Percentiles rank a stretch among this genome's conserved stretches.
Conservation (phyloP, 1,140 invertebrate species). For the Druon quercuslanigerum region DNA sequence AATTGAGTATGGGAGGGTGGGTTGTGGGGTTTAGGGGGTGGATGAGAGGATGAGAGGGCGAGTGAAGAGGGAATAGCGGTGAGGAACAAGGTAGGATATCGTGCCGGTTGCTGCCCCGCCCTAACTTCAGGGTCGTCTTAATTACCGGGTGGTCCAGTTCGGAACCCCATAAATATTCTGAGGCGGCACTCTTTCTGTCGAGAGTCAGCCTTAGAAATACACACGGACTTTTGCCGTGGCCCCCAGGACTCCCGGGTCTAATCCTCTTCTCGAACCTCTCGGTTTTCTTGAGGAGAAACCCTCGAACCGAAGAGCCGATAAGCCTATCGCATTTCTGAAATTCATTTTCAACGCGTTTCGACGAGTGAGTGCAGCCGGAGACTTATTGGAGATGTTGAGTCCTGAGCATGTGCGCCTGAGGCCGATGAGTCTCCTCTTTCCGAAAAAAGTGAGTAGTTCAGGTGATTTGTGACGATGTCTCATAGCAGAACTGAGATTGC, state of each 20-base stretch:
- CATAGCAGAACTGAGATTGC: slow-evolving; percentile 13
- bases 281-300: slow-evolving; percentile 47
- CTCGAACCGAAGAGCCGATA: slow-evolving; percentile 43
- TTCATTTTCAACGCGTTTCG: slow-evolving; percentile 55
- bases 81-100: slow-evolving; percentile 63
- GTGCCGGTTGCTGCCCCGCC: slow-evolving; percentile 67
- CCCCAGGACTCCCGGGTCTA: slow-evolving; percentile 48
- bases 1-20: slow-evolving; percentile 29
- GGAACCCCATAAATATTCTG: slow-evolving; percentile 71
- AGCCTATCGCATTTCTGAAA: slow-evolving; percentile 58
- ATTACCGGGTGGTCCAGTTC: slow-evolving; percentile 72
- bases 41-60: not conserved
- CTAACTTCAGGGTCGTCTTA: slow-evolving; percentile 69
- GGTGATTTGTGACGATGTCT: slow-evolving; percentile 13
- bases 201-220: slow-evolving; percentile 53
- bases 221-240: slow-evolving; percentile 46
- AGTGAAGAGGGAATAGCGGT: slow-evolving; percentile 44
- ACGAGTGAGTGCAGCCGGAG: slow-evolving; percentile 40
- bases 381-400: slow-evolving; percentile 11
- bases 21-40: slow-evolving; percentile 11
- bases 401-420: not conserved
- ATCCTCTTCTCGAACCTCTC: slow-evolving; percentile 36
- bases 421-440: slow-evolving; percentile 4
- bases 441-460: slow-evolving; percentile 9
- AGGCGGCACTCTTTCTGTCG: slow-evolving; percentile 66